A percentile compares a stretch with the other conserved stretches of the same genome.
phyloP scores from a whole-genome alignment of 2,888 invertebrate species.

The Thera obeliscata region DNA sequence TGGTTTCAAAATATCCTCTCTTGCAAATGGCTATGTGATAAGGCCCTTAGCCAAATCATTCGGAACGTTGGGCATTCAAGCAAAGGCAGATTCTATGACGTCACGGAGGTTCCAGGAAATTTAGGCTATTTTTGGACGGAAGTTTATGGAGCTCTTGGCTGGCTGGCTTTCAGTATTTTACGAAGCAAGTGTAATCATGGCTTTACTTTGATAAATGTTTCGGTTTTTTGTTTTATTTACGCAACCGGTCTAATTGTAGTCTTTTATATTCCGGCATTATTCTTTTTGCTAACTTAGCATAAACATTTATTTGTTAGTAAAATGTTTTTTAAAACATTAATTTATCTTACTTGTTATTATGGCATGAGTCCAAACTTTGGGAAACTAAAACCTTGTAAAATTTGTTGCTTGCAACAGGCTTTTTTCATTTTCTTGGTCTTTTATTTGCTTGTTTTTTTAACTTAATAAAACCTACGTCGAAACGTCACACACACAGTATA shows the following conservation, averaged over 20 bases:
- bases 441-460: too few species aligned
- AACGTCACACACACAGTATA: too few species aligned
- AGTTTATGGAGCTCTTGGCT: constrained; percentile 3
- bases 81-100: constrained; percentile 22
- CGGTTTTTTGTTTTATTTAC: background rate
- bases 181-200: background rate
- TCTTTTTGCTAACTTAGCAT: background rate
- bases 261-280: background rate
- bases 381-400: too few species aligned
- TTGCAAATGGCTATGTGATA: background rate
- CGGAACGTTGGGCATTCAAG: constrained; percentile 21
- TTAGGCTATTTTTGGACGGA: constrained; percentile 14
- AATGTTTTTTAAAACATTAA: constrained; percentile 1
- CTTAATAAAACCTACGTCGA: too few species aligned
- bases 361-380: too few species aligned
- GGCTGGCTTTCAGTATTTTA: background rate
- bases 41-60: constrained; percentile 19
- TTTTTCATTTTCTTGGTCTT: too few species aligned
- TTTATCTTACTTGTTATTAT: too few species aligned
- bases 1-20: background rate
- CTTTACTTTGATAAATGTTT: background rate
- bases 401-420: too few species aligned
- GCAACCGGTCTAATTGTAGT: background rate
- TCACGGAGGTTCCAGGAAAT: constrained; percentile 16
- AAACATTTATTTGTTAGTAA: background rate